Conservation (phyloP, 2,888 invertebrate species). For the Aleiodes testaceus region DNA sequence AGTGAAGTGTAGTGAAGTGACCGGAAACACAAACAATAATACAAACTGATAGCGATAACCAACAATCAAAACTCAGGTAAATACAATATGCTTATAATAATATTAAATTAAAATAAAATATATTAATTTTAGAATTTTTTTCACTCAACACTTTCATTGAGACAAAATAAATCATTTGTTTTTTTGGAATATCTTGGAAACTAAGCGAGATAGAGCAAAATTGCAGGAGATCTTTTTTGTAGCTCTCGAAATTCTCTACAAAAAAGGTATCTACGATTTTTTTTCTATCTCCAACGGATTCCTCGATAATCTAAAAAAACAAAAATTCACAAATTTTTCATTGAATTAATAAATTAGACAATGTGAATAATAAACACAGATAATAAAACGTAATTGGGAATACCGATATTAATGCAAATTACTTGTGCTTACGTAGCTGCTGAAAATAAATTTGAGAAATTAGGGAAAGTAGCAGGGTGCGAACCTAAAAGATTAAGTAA, state of each 20-base stretch:
- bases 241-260: no score
- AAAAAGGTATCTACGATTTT: no score
- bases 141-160: no score
- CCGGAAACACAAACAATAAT: constrained; percentile 74
- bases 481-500: constrained; percentile 58
- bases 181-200: no score
- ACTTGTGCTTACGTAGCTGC: constrained; percentile 70
- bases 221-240: no score
- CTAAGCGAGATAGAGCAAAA: no score
- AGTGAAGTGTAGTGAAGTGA: constrained; percentile 75
- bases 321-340: no score
- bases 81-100: constrained; percentile 36
- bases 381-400: constrained; percentile 66
- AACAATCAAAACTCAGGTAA: constrained; percentile 63
- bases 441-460: constrained; percentile 67
- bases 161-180: no score
- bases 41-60: constrained; percentile 73
- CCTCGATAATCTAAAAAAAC: no score
- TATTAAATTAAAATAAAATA: constrained; percentile 24
- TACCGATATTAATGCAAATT: constrained; percentile 69
- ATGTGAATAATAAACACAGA: constrained; percentile 66
- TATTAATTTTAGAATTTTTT: constrained; percentile 55
- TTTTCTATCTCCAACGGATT: background rate
- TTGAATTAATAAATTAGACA: constrained; percentile 55
- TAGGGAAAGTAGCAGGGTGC: constrained; percentile 67